Evolutionary conservation across 1,140 invertebrate species (phyloP), one percentile per base, ranked within the genome.

Genomic region (Penaeus vannamei): DNA sequence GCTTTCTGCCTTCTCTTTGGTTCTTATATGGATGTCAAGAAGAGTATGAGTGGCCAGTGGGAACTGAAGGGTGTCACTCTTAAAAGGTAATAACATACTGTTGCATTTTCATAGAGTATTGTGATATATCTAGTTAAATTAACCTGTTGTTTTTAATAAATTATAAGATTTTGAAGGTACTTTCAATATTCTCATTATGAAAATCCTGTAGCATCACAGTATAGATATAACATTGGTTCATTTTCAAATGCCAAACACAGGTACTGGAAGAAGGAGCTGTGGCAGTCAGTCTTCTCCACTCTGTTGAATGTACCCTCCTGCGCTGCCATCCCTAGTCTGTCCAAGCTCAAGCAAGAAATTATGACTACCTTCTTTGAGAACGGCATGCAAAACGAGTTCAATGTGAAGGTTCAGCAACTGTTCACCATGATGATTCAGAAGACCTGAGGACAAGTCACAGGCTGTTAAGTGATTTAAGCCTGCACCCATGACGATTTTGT

Each of bases 1-100:
- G 96, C 97, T 88, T 96, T 98, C 93, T 96, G 96, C 76, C 93
- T 98, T 89, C 93, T 98, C 32, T 97, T 98, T 93, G 96, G 96
- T 46, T 95, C 96, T 92, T 98, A 98, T 92, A 98, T 98, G 96
- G 96, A 97, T 91, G 94, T 97, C 79, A 95, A 94, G 61, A 95
- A 96, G 92, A 94, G 94, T 82, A 93, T 94, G 85, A 95, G 94
- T 23, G 80, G 72, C 77, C 66, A 88, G 46, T 91, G 91, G 86
- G 36, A 72, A 20, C 80, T 92, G 64, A 88, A 61, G 26, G 72
- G 61, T 32, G 91, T 69, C 79, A 79, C 81, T 36, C 82, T 90
- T 61, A 91, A 91, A 87, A 90, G 91, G 91, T 91, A 69, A 53
- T 79, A 23, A 80, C 59, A 60, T 85, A 79, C 1, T 23, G 26